Evolutionary conservation across 2,113 vertebrate species (phyloP).

Genomic region (Azemiops feae): DNA sequence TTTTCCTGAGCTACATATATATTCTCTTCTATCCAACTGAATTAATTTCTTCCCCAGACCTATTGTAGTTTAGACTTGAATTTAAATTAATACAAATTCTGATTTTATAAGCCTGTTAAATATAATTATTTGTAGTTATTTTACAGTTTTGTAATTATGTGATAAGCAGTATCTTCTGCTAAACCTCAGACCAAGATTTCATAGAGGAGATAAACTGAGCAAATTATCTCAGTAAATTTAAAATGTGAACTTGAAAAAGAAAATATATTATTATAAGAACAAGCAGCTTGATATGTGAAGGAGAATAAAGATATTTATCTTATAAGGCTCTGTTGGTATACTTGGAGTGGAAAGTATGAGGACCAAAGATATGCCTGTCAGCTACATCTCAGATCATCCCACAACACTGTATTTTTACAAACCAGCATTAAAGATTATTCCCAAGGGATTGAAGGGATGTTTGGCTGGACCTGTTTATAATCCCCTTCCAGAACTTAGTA

Average conservation of each 20-base stretch:
- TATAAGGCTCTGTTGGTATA: neutral
- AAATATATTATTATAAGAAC: neutral
- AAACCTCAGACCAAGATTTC: neutral
- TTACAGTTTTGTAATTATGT: neutral
- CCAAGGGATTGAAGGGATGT: neutral
- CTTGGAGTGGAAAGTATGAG: neutral
- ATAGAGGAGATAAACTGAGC: neutral
- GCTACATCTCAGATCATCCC: neutral
- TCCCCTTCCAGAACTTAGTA: neutral
- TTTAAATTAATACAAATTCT: neutral
- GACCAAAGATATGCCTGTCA: neutral
- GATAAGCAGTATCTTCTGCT: neutral
- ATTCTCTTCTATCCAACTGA: neutral
- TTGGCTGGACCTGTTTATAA: neutral
- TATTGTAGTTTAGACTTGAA: neutral
- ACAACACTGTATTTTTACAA: neutral
- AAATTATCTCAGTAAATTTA: neutral
- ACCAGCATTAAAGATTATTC: neutral
- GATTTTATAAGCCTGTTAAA: neutral
- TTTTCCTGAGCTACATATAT: neutral
- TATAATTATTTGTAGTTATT: neutral
- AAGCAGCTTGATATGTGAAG: neutral
- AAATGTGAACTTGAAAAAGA: neutral
- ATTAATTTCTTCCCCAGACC: neutral
- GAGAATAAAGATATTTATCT: neutral